Evolutionary conservation across 1,140 invertebrate genomes (phyloP).

Genomic region (Nasonia longicornis): DNA sequence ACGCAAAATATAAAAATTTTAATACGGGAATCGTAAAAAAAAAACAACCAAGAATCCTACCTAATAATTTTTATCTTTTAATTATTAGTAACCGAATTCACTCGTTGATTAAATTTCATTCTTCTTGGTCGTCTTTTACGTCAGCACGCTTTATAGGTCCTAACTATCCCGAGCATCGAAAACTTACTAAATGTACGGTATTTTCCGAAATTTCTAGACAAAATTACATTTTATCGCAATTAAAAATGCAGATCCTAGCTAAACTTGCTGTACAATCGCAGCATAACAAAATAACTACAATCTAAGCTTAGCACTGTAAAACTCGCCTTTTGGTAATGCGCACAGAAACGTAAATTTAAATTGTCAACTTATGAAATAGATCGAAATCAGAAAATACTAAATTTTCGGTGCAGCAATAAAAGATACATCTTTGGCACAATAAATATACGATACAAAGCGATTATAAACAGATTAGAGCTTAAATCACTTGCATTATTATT

Average conservation of each 20-base stretch:
- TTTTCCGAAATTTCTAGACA: background rate
- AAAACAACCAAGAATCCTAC: background rate
- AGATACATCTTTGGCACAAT: conserved; percentile 67
- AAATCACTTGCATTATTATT: conserved; percentile 14
- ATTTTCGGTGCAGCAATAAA: conserved; percentile 52
- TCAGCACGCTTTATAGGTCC: background rate
- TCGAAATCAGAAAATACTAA: conserved; percentile 21
- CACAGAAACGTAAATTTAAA: conserved; percentile 5
- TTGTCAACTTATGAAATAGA: conserved; percentile 11
- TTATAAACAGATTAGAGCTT: conserved; percentile 41
- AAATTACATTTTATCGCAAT: background rate
- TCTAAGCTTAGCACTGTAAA: conserved; percentile 10
- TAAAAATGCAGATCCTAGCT: conserved; percentile 15
- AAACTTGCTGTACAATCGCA: background rate
- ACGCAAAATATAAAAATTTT: background rate
- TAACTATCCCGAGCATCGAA: background rate
- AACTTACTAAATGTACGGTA: background rate
- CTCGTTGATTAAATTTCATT: background rate
- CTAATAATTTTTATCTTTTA: background rate
- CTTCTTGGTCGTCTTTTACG: background rate
- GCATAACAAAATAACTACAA: conserved; percentile 2
- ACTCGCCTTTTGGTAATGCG: conserved; percentile 15
- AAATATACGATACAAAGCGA: conserved; percentile 57
- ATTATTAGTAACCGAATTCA: background rate
- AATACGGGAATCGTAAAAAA: background rate